These are phyloP conservation scores for Chesias legatella DNA, from an alignment of 2,888 invertebrate genomes.

Conservation along the genomic window DNA sequence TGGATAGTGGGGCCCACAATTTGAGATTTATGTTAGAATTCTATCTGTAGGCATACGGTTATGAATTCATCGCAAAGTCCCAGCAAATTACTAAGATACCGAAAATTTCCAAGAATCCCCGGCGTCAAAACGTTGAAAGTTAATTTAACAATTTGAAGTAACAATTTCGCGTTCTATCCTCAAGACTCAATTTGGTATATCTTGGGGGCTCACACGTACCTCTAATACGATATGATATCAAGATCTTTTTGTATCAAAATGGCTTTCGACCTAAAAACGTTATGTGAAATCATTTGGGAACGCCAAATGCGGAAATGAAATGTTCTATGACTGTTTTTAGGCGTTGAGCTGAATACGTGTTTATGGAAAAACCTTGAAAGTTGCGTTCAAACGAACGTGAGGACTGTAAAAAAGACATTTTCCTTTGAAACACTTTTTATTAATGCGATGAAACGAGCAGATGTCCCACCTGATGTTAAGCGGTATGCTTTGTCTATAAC, in stretches of 20 bases:
- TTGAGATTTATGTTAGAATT: too few species aligned
- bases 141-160: constrained; percentile 23
- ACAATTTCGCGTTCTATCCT: constrained; percentile 18
- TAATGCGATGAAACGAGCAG: too few species aligned
- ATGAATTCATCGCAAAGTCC: too few species aligned
- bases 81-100: not conserved
- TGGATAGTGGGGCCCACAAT: too few species aligned
- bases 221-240: constrained; percentile 20
- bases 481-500: too few species aligned
- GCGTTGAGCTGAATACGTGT: not conserved
- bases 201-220: constrained; percentile 17
- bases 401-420: too few species aligned
- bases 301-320: constrained; percentile 10
- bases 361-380: not conserved
- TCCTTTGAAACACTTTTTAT: too few species aligned
- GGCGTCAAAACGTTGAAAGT: constrained; percentile 7
- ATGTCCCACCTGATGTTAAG: too few species aligned
- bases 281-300: constrained; percentile 14
- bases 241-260: constrained; percentile 9
- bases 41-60: too few species aligned
- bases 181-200: constrained; percentile 17
- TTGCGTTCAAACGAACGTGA: not conserved
- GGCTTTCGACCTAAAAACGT: constrained; percentile 23
- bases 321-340: not conserved
- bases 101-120: constrained; percentile 1